Conservation (phyloP, 2,888 invertebrate species). For the Plemyria rubiginata region DNA sequence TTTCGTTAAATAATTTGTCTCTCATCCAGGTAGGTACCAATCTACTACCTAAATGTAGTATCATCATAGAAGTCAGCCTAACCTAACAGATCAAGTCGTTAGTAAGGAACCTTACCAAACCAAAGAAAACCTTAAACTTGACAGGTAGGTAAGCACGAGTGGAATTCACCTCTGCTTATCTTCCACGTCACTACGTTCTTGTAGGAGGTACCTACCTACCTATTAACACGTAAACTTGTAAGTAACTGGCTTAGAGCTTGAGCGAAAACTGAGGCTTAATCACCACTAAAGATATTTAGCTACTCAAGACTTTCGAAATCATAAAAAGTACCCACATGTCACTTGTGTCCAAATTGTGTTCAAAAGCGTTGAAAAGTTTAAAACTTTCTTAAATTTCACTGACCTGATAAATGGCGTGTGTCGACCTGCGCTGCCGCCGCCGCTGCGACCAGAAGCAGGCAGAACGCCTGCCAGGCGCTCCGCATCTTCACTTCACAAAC, state of each 20-base stretch:
- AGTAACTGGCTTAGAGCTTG: constrained; percentile 11
- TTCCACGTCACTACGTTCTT: constrained; percentile 26
- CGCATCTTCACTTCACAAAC: constrained; percentile 72
- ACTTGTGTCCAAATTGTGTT: constrained; percentile 25
- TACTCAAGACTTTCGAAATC: constrained; percentile 22
- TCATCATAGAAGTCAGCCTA: too few relatives aligned
- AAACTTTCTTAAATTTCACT: constrained; percentile 37
- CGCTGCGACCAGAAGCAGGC: constrained; percentile 67
- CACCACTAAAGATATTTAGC: neutral
- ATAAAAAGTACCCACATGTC: constrained; percentile 14
- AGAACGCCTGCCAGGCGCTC: constrained; percentile 80
- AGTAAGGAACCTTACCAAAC: too few relatives aligned
- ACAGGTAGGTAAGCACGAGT: neutral
- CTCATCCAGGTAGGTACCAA: too few relatives aligned
- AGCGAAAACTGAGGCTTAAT: constrained; percentile 1
- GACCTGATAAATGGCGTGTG: constrained; percentile 79
- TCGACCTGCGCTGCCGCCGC: constrained; percentile 70
- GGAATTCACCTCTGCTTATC: constrained; percentile 8
- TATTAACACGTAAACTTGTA: constrained; percentile 4
- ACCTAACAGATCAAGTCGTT: too few relatives aligned
- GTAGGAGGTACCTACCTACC: constrained; percentile 2
- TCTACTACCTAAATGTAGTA: too few relatives aligned
- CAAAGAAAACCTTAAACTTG: neutral
- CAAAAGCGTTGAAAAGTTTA: constrained; percentile 29
- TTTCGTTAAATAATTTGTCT: too few relatives aligned